phyloP scores from a whole-genome alignment of 2,113 vertebrate species.

The Cyphomyrus plagiostoma region DNA sequence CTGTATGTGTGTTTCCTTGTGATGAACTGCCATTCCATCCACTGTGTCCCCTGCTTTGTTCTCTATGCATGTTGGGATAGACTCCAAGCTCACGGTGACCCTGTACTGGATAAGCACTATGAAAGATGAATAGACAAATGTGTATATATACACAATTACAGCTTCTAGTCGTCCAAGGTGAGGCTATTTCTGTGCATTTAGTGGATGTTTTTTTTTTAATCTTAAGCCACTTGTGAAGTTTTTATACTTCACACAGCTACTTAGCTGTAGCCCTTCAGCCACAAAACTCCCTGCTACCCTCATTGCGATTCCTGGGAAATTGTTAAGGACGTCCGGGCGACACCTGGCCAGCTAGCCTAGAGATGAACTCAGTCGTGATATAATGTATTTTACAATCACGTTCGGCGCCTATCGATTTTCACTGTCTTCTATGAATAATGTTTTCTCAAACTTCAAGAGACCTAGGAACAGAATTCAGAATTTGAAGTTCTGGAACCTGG shows the following conservation, averaged over 20 bases:
- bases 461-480: background rate
- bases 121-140: background rate
- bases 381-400: background rate
- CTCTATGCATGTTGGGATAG: background rate
- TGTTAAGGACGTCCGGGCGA: background rate
- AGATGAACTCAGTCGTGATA: background rate
- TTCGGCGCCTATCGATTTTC: background rate
- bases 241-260: background rate
- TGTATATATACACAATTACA: background rate
- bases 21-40: background rate
- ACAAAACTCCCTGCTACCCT: background rate
- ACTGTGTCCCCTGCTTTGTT: background rate
- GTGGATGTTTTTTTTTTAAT: background rate
- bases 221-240: background rate
- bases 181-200: background rate
- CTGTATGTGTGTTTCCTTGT: background rate
- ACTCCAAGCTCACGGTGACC: constrained; percentile 4
- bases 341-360: background rate
- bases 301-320: background rate
- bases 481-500: background rate
- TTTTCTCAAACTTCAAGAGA: background rate
- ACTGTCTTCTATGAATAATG: background rate
- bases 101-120: background rate
- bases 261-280: background rate
- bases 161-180: background rate